A percentile compares a stretch with the other conserved stretches of the same genome.
Conservation (phyloP, 2,113 vertebrate genomes). For the Corynorhinus townsendii region DNA sequence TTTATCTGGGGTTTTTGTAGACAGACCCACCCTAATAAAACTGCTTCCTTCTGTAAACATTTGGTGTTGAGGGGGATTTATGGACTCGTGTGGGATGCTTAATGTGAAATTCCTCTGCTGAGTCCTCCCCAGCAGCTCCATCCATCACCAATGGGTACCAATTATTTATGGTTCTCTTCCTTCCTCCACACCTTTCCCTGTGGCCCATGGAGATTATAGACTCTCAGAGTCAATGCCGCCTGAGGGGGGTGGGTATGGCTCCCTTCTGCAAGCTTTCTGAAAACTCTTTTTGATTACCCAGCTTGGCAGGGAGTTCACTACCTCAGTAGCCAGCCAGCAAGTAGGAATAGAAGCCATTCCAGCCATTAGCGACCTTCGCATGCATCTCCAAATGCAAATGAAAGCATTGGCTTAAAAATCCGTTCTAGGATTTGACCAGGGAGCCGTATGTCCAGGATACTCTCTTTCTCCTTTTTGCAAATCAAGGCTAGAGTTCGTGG, state of each 20-base stretch:
- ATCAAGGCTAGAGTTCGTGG: neutral
- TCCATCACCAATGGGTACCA: rapidly evolving
- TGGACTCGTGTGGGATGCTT: neutral
- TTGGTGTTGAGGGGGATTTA: neutral
- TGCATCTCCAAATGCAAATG: neutral
- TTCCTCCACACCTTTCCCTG: neutral
- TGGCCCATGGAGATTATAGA: neutral
- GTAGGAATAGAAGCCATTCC: neutral
- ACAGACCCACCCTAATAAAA: neutral
- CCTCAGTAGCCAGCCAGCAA: neutral
- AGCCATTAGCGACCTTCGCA: neutral
- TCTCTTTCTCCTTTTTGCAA: neutral
- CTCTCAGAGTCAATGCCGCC: neutral
- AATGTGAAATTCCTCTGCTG: neutral
- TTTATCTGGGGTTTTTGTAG: neutral
- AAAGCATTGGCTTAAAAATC: neutral
- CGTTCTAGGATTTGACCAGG: neutral
- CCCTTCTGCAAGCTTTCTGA: neutral
- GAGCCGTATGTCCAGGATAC: neutral
- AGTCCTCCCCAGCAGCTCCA: neutral
- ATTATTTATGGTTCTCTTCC: neutral
- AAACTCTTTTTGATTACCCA: neutral
- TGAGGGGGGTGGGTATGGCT: neutral
- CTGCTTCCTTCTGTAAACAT: neutral
- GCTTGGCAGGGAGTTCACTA: neutral